Evolutionary conservation across 2,113 vertebrate genomes (phyloP).

Genomic region (Fregetta grallaria): DNA sequence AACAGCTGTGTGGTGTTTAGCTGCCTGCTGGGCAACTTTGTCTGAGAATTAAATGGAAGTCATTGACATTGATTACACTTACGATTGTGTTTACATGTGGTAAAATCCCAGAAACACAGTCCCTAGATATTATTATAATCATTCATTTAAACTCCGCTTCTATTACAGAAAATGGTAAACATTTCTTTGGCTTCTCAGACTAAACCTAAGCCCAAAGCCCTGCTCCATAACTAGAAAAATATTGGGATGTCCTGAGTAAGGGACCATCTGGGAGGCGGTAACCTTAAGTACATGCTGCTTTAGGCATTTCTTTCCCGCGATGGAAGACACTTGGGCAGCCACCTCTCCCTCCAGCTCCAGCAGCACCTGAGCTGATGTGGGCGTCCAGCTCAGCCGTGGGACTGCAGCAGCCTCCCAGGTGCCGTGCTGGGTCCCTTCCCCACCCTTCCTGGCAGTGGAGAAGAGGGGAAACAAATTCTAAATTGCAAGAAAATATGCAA

Average conservation of each 20-base stretch:
- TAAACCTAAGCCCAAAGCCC: neutral
- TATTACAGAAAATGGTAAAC: neutral
- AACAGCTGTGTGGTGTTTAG: no score
- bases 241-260: neutral
- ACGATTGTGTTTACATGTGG: neutral
- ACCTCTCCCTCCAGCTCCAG: neutral
- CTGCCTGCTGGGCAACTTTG: neutral
- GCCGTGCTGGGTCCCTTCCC: neutral
- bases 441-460: neutral
- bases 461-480: neutral
- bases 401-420: neutral
- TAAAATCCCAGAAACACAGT: neutral
- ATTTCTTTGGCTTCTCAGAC: neutral
- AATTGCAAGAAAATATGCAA: neutral
- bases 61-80: slow-evolving; percentile 14
- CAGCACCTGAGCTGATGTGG: neutral
- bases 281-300: neutral
- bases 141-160: neutral
- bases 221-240: neutral
- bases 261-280: neutral
- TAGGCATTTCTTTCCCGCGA: neutral
- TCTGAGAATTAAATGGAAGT: slow-evolving; percentile 32
- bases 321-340: neutral
- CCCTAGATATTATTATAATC: neutral
- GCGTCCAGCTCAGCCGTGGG: neutral